Evolutionary conservation across 2,888 invertebrate species (phyloP), one percentile per base, ranked within the genome.

Genomic region (Acanthosepion pharaonis): DNA sequence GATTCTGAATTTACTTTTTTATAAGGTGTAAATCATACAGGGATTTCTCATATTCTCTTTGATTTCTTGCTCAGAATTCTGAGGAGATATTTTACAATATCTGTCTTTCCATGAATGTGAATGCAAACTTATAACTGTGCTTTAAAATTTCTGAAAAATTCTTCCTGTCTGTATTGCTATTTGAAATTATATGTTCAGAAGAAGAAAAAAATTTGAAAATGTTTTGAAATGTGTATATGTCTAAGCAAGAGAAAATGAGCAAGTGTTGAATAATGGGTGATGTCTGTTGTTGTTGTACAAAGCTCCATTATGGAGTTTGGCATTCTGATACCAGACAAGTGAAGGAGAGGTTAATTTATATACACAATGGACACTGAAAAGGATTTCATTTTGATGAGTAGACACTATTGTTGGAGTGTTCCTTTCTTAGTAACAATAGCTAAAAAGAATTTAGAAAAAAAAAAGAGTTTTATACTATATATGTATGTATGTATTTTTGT

Each of bases 341-440:
- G 78, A 78, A 78, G 78, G n/a, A 78, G 78, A 78, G n/a, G 78
- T n/a, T 78, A 78, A 78, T 78, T 78, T 78, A 78, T 78, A 78
- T 33, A 78, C 78, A 78, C 78, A 78, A 78, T 78, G 33, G 78
- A 78, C 78, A 15, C 78, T 11, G n/a, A 33, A 78, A 78, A 78
- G 78, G 78, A 78, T 78, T 78, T 78, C 78, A 78, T 78, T 78
- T 33, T 78, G 78, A 78, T 78, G 78, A 78, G 78, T 78, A 78
- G 78, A 78, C 78, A 18, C 78, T 78, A 78, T 78, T 78, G 78
- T 78, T 78, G 78, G n/a, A 78, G 78, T 33, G n/a, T 78, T 78
- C 78, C n/a, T 78, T 33, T 78, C n/a, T n/a, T 78, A 18, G n/a
- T 78, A 78, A 78, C 78, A 78, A 78, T 78, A 78, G 78, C 78